Evolutionary conservation across 2,113 vertebrate genomes (phyloP), one percentile per base, ranked within the genome.

Genomic region (Albula glossodonta): DNA sequence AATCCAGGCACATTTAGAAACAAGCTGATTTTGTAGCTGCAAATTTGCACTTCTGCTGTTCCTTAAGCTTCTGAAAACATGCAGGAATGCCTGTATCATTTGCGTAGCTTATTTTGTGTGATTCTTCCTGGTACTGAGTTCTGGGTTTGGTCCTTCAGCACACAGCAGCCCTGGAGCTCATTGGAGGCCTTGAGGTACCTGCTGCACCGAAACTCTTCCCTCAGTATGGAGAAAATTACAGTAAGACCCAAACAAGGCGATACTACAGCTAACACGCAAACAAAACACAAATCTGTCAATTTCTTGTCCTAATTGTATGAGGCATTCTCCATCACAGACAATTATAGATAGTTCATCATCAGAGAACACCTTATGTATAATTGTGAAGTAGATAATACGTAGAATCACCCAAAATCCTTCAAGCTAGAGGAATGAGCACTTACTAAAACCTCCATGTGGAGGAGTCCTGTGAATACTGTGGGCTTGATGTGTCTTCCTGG

Each of bases 161-260:
- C 79, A 52, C 83, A 87, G 50, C 82, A 84, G 83, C 79, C 83
- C 51, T 87, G 86, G 86, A 84, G 50, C 79, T 78, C 86, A 11
- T 57, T 81, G n/a, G 83, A 87, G 22, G 86, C 83, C 15, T 83
- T 84, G 57, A 70, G 51, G 83, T 87, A 87, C 83, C 86, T 87
- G n/a, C 17, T 87, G 6, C 57, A 41, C 78, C 84, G 83, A 66
- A 87, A 87, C 22, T 5, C 15, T 63, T 80, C 83, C 31, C 51
- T 87, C 15, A 81, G 66, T 51, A 70, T 87, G 56, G 86, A 87
- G 17, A 56, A 17, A 7, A 80, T 87, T 9, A 87, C 57, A 52
- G 86, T 87, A 66, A 83, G 86, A 41, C 31, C 31, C 31, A 41
- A 41, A 41, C 31, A 41, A 41, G 31, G 31, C 31, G 31, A 41